phyloP scores from a whole-genome alignment of 1,140 invertebrate species.

The Nebria ingens region DNA sequence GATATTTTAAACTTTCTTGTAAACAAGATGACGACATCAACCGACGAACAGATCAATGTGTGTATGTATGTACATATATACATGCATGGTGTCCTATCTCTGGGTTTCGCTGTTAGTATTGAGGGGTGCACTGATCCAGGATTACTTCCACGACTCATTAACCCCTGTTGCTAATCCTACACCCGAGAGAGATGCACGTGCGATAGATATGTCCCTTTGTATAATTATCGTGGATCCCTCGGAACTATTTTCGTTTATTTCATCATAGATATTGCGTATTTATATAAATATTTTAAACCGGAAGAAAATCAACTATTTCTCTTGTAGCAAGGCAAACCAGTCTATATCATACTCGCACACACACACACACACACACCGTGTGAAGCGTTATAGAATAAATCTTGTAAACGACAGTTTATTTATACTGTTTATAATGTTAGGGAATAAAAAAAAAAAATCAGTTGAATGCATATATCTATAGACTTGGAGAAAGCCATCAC shows the following conservation, averaged over 20 bases:
- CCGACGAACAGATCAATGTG: no score
- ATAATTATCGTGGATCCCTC: constrained; percentile 9
- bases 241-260: background rate
- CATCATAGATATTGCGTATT: no score
- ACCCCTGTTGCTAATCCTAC: constrained; percentile 32
- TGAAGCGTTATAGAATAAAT: background rate
- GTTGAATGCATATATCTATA: no score
- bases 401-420: no score
- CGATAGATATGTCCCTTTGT: background rate
- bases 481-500: no score
- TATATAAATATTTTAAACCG: no score
- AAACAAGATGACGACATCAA: background rate
- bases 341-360: background rate
- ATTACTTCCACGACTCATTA: constrained; percentile 37
- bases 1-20: constrained; percentile 1
- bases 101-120: no score
- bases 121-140: constrained; percentile 26
- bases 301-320: no score
- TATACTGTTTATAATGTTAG: no score
- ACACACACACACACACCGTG: background rate
- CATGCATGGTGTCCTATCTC: no score
- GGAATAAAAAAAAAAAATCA: no score
- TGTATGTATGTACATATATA: no score
- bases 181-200: constrained; percentile 31
- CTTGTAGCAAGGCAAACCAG: background rate